Evolutionary conservation across 2,797 vertebrate genomes (phyloP), one percentile per base, ranked within the genome.

Genomic region (Melanotaenia trifasciata): DNA sequence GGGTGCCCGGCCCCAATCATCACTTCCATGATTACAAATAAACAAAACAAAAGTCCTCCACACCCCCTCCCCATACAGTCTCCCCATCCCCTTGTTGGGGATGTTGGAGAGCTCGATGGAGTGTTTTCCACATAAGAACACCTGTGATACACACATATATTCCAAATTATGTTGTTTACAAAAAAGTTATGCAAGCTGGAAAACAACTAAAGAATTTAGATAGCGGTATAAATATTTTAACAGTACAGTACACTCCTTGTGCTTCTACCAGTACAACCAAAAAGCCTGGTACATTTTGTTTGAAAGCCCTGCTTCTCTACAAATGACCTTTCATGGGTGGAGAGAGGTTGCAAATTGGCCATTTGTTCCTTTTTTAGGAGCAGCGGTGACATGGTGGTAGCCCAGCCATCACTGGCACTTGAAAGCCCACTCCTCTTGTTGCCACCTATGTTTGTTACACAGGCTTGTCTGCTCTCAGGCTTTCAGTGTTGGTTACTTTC

Each of bases 361-460:
- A 84, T 83, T 84, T 77, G 71, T 74, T 76, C 64, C n/a, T 63
- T 72, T 84, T 85, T 75, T 78, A 84, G 74, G 72, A 77, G 89
- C 83, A 86, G 66, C 78, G 76, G 84, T 84, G 84, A 78, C 83
- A 76, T 71, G 60, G 74, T 85, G 83, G 89, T 84, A 87, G 85
- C 74, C 58, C 51, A 64, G 74, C 76, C 67, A 81, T 84, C 14
- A 58, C 76, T 75, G 63, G 74, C 77, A 84, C 84, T 92, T 90
- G 81, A 90, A 92, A 91, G 82, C 80, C 79, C 66, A 45, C 69
- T 40, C 58, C 78, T 67, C 74, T 80, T 78, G 76, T 83, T 54
- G 76, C 83, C 88, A 87, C 86, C 89, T 89, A 83, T 83, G 87
- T 84, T 90, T 78, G 79, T 72, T 81, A 78, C 78, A 76, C 70